phyloP scores from a whole-genome alignment of 2,888 invertebrate species.

The Trichopria drosophilae region DNA sequence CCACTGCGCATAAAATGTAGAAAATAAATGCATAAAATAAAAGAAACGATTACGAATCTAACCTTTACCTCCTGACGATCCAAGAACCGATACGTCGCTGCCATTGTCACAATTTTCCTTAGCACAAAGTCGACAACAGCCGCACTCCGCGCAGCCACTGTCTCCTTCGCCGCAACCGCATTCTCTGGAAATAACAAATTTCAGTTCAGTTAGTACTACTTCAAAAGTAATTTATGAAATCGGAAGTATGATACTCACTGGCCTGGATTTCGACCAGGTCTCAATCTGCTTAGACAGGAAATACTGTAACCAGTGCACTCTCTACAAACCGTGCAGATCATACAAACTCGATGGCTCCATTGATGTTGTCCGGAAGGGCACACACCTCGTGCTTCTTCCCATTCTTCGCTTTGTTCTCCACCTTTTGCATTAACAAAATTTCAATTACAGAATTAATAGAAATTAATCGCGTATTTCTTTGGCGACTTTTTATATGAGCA shows the following conservation, averaged over 20 bases:
- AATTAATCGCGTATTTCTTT: too few species aligned
- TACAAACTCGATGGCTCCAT: conserved; percentile 81
- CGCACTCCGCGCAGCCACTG: conserved; percentile 90
- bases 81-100: conserved; percentile 50
- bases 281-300: conserved; percentile 75
- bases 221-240: neutral
- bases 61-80: conserved; percentile 59
- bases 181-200: conserved; percentile 63
- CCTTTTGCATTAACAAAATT: conserved; percentile 35
- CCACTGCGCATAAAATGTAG: too few species aligned
- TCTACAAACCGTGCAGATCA: conserved; percentile 87
- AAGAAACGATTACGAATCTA: too few species aligned
- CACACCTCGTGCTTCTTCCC: conserved; percentile 62
- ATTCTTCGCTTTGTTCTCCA: conserved; percentile 60
- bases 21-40: too few species aligned
- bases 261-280: conserved; percentile 70
- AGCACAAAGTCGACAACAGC: conserved; percentile 88
- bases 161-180: conserved; percentile 97
- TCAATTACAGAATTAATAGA: too few species aligned
- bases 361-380: conserved; percentile 75
- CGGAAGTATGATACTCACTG: conserved; percentile 40
- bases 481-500: too few species aligned
- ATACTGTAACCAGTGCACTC: conserved; percentile 93
- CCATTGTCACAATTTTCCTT: conserved; percentile 65
- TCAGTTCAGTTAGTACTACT: neutral